These are phyloP conservation scores for Gymnopithys bicolor DNA, from an alignment of 2,797 vertebrate species.

Conservation along the genomic window DNA sequence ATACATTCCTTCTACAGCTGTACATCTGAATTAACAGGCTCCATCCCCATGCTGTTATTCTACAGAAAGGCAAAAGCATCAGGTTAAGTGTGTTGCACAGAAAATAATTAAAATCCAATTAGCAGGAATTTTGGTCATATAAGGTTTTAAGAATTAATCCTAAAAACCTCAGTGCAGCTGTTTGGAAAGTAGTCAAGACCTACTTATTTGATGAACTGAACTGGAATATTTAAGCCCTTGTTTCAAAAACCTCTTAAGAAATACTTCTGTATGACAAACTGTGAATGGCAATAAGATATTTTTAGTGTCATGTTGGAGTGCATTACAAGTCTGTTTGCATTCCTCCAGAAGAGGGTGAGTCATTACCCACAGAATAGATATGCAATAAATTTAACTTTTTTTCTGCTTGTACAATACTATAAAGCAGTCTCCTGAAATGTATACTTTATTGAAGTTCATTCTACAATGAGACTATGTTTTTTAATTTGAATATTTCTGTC, in stretches of 20 bases:
- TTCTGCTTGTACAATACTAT: not conserved
- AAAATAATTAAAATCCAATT: not conserved
- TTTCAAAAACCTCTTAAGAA: constrained; percentile 32
- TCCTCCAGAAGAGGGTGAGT: constrained; percentile 25
- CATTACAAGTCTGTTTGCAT: not conserved
- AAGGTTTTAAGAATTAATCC: not conserved
- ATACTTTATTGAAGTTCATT: not conserved
- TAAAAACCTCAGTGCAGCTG: not conserved
- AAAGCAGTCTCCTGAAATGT: not conserved
- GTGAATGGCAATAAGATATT: not conserved
- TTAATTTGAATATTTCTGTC: not conserved
- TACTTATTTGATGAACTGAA: not conserved
- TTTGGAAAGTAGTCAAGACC: not conserved
- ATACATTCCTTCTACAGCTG: not conserved
- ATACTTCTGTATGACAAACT: constrained; percentile 4
- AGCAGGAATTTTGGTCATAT: not conserved
- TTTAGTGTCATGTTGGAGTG: constrained; percentile 29
- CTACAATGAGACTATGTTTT: not conserved
- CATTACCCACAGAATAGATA: not conserved
- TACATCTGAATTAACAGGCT: not conserved
- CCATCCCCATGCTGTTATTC: not conserved
- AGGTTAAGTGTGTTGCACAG: not conserved
- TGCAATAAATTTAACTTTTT: not conserved
- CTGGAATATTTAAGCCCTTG: not conserved
- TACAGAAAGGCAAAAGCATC: not conserved